Percentiles rank a stretch among this genome's conserved stretches.
Evolutionary conservation across 2,888 invertebrate genomes (phyloP).

Genomic region (Eucera pruinosa): DNA sequence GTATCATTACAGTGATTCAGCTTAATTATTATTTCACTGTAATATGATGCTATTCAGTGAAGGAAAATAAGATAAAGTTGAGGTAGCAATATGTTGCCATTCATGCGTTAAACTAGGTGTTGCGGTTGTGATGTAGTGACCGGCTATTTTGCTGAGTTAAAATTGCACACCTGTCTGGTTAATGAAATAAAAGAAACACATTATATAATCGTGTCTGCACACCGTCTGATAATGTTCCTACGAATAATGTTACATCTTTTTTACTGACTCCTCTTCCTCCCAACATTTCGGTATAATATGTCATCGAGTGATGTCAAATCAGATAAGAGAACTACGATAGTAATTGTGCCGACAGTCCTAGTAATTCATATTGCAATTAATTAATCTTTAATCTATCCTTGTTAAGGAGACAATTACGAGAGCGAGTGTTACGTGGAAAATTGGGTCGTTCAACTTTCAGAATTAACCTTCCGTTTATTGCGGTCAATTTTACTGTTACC

Average conservation of each 20-base stretch:
- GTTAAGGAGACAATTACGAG: constrained; percentile 52
- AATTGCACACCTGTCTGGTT: constrained; percentile 11
- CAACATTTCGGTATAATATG: background rate
- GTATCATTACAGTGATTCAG: constrained; percentile 2
- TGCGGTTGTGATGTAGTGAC: background rate
- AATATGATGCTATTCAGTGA: background rate
- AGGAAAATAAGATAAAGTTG: background rate
- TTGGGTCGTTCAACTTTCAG: constrained; percentile 57
- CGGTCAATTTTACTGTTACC: constrained; percentile 46
- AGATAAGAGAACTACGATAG: constrained; percentile 9
- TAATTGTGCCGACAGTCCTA: constrained; percentile 12
- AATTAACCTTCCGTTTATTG: constrained; percentile 57
- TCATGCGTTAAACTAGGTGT: background rate
- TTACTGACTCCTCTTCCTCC: background rate
- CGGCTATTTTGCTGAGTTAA: background rate
- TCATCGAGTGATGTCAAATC: constrained; percentile 10
- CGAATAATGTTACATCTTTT: background rate
- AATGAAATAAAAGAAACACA: background rate
- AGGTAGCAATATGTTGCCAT: constrained; percentile 12
- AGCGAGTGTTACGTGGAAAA: constrained; percentile 23
- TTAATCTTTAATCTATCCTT: constrained; percentile 59
- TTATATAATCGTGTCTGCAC: constrained; percentile 12
- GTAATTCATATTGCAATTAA: constrained; percentile 50
- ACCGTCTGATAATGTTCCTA: background rate
- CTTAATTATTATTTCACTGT: constrained; percentile 9